Conservation (phyloP, 2,113 vertebrate genomes). For the Percina caprodes region DNA sequence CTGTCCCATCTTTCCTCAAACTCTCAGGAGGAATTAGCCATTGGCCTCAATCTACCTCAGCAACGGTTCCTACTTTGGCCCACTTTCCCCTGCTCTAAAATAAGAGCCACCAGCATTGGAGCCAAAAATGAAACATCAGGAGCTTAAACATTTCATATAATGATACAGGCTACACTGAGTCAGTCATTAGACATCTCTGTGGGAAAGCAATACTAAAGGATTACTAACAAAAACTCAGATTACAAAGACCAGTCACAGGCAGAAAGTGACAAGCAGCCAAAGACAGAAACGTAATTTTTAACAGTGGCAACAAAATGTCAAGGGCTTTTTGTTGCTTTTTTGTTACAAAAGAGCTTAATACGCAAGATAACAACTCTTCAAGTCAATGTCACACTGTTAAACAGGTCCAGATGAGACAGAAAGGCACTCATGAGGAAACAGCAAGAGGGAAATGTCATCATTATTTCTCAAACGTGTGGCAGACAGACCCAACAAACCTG, state of each 20-base stretch:
- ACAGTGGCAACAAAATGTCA: conserved; percentile 38
- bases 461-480: conserved; percentile 49
- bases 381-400: conserved; percentile 40
- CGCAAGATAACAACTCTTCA: conserved; percentile 21
- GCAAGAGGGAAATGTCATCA: conserved; percentile 60
- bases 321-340: neutral
- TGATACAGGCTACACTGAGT: conserved; percentile 14
- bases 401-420: conserved; percentile 27
- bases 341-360: neutral
- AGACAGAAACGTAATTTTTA: conserved; percentile 27
- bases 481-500: neutral
- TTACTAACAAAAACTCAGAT: conserved; percentile 3
- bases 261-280: neutral
- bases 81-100: conserved; percentile 78
- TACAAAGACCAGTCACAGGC: neutral
- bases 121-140: conserved; percentile 27
- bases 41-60: conserved; percentile 71
- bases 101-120: conserved; percentile 45
- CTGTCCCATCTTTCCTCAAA: conserved; percentile 27
- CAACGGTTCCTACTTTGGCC: conserved; percentile 66
- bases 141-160: conserved; percentile 13
- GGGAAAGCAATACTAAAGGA: neutral
- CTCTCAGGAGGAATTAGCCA: conserved; percentile 54
- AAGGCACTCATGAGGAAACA: conserved; percentile 47
- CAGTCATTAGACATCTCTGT: neutral